Base-by-base conservation (phyloP, 2,797 vertebrate genomes). In the Taenioides sp. region DNA sequence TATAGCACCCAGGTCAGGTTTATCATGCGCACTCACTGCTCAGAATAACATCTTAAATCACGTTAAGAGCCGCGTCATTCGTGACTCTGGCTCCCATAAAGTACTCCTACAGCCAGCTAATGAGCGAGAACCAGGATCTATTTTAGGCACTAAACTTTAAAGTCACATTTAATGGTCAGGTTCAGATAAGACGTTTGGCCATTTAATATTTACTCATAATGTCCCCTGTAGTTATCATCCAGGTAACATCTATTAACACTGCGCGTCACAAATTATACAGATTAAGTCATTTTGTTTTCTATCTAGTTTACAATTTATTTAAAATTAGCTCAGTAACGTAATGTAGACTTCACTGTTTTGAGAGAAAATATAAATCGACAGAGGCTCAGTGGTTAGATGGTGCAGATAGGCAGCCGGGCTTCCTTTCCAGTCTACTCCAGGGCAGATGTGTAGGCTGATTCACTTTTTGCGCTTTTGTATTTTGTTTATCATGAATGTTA, bases 1-100 rank as follows among this genome's bases (percentile, higher is more conserved):
- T 70, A 84, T 75, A 70, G 73, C 74, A 80, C 85, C 71, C 62
- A 70, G 80, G 68, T 80, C 52, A 69, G 78, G 71, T 92, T 92
- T 87, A 92, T 92, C 80, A 79, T 83, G 67, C 59, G 67, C 79
- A 78, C 83, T 88, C 84, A 81, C 70, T 78, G 65, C 61, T 70
- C 74, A 77, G 73, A 89, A 91, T 89, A 88, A 89, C 86, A 82
- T 83, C 79, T 84, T 94, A 88, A 92, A 93, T 94, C 92, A 92
- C 82, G 64, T 69, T 72, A 68, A 89, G 82, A 86, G 80, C 79
- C 77, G 22, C 80, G 90, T 84, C 84, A 78, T 82, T 74, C 69
- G 76, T 79, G 83, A 82, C 80, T 25, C 69, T 34, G 49, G 58
- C 76, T 80, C 80, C 81, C 23, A 40, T 64, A 55, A 79, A 75